Percentiles rank a stretch among this genome's conserved stretches.
phyloP scores from a whole-genome alignment of 2,113 vertebrate genomes.

The Sclerurus mexicanus region DNA sequence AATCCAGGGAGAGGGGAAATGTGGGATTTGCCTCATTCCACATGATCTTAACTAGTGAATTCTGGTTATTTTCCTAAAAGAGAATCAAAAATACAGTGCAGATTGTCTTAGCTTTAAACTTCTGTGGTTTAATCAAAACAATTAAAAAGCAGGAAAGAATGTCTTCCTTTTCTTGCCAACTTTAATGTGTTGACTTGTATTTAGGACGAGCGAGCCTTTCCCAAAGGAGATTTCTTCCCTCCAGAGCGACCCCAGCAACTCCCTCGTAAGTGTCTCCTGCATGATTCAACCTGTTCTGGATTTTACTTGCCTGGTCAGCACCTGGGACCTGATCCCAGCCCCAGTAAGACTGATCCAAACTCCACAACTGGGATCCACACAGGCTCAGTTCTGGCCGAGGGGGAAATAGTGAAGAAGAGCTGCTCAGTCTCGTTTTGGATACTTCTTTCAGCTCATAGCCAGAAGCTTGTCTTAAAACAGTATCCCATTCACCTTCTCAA shows the following conservation, averaged over 20 bases:
- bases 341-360: not conserved
- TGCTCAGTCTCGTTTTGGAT: not conserved
- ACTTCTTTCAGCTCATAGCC: not conserved
- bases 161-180: not conserved
- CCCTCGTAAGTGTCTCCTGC: constrained; percentile 84
- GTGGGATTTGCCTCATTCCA: not conserved
- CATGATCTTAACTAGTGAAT: not conserved
- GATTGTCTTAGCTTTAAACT: not conserved
- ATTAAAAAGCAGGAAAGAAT: no score
- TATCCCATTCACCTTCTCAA: not conserved
- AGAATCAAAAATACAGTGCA: not conserved
- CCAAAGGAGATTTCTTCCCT: constrained; percentile 92
- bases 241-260: constrained; percentile 89
- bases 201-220: constrained; percentile 93
- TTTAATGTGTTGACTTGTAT: not conserved
- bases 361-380: not conserved
- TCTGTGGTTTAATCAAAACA: not conserved
- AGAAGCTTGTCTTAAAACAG: constrained; percentile 19
- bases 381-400: not conserved
- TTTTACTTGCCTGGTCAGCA: not conserved
- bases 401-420: not conserved
- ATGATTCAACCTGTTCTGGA: not conserved
- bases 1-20: not conserved
- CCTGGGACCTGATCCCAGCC: not conserved
- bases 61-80: not conserved